Evolutionary conservation across 2,113 vertebrate genomes (phyloP).

Genomic region (Sarotherodon lohbergeri): DNA sequence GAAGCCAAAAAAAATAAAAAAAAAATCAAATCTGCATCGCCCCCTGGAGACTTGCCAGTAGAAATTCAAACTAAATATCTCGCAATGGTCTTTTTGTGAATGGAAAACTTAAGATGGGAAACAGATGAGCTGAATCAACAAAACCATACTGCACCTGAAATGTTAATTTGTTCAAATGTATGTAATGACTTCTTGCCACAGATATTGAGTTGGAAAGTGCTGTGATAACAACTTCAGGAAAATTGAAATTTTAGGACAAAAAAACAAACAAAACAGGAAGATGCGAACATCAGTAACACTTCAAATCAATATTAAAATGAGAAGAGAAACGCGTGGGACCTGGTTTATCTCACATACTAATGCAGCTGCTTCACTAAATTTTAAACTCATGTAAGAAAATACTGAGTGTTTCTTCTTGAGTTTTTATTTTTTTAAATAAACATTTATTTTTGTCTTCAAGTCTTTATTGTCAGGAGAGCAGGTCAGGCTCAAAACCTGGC

Average conservation of each 20-base stretch:
- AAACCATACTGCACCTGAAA: neutral
- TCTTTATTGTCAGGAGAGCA: neutral
- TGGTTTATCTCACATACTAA: neutral
- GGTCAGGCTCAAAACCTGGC: neutral
- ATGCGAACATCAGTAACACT: neutral
- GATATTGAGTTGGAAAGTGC: neutral
- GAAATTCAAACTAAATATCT: neutral
- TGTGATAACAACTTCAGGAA: neutral
- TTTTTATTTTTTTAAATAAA: neutral
- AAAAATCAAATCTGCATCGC: neutral
- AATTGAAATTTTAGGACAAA: neutral
- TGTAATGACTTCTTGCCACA: neutral
- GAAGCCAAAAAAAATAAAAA: accelerated
- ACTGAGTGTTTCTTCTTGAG: neutral
- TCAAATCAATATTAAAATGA: neutral
- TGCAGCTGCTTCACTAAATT: neutral
- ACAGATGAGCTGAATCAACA: neutral
- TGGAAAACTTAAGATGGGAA: neutral
- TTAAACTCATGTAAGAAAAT: neutral
- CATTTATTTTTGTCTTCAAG: neutral
- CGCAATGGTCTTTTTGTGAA: neutral
- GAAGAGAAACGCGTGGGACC: neutral
- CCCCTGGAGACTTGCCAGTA: neutral
- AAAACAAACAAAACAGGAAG: neutral
- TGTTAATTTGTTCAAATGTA: neutral